Conservation (phyloP, 2,797 vertebrate species). For the Pseudocheirus occidentalis region DNA sequence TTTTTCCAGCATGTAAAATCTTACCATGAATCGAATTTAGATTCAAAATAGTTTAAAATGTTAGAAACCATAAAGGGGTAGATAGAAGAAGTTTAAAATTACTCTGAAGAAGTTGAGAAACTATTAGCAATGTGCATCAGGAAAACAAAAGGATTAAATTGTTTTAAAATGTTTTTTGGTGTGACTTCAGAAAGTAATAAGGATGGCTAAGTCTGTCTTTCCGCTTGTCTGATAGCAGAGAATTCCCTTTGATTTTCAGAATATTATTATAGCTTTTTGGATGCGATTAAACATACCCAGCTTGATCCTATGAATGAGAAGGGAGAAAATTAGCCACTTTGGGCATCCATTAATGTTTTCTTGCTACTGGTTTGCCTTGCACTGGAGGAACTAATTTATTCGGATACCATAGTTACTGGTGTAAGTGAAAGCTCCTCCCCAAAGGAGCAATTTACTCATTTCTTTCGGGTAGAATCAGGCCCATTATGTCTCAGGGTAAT, state of each 20-base stretch:
- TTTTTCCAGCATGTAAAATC: neutral
- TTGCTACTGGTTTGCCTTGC: neutral
- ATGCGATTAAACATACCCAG: neutral
- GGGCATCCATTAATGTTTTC: neutral
- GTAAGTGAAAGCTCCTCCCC: accelerated
- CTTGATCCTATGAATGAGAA: neutral
- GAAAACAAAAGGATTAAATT: neutral
- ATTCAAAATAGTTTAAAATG: neutral
- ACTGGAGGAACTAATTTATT: neutral
- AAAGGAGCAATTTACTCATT: neutral
- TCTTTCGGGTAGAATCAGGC: neutral
- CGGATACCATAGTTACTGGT: neutral
- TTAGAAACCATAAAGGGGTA: neutral
- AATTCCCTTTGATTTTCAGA: neutral
- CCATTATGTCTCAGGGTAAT: neutral
- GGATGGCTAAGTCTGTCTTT: neutral
- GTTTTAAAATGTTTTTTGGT: neutral
- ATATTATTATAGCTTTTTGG: neutral
- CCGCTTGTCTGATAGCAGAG: neutral
- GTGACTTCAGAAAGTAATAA: neutral
- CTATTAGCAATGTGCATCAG: neutral
- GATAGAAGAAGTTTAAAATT: neutral
- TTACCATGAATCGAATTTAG: neutral
- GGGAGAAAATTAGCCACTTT: neutral
- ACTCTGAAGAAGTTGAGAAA: neutral